phyloP scores from a whole-genome alignment of 1,140 invertebrate genomes.

The Drosophila aff. region DNA sequence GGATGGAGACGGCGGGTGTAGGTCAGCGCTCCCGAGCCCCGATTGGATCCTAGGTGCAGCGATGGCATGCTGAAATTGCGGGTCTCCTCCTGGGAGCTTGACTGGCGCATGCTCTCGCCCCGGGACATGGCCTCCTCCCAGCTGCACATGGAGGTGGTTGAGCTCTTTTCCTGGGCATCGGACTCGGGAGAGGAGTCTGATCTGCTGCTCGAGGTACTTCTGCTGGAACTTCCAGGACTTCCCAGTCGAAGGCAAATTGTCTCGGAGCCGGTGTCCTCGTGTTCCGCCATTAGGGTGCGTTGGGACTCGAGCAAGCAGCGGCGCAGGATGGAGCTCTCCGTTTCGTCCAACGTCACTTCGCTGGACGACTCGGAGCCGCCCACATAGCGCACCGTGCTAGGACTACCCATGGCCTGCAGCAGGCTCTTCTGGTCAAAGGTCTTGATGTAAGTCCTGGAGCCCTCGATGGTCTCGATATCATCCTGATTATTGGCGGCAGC shows the following conservation, averaged over 20 bases:
- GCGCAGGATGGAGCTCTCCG: slow-evolving; percentile 65
- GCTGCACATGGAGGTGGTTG: slow-evolving; percentile 67
- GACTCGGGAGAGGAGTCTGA: neutral
- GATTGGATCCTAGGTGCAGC: slow-evolving; percentile 41
- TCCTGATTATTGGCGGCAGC: neutral
- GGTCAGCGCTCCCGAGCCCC: slow-evolving; percentile 16
- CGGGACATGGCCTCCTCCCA: slow-evolving; percentile 54
- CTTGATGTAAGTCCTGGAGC: slow-evolving; percentile 60
- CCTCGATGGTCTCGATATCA: neutral
- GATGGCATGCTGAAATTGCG: slow-evolving; percentile 26
- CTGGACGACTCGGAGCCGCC: slow-evolving; percentile 53
- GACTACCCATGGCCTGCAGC: slow-evolving; percentile 14
- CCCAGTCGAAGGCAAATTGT: slow-evolving; percentile 20
- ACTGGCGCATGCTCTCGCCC: slow-evolving; percentile 1
- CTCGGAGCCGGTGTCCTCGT: slow-evolving; percentile 36
- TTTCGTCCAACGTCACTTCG: slow-evolving; percentile 58
- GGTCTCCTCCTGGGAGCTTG: neutral
- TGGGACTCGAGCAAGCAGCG: slow-evolving; percentile 31
- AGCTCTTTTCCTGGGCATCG: slow-evolving; percentile 34
- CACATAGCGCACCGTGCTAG: slow-evolving; percentile 56
- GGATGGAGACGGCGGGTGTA: slow-evolving; percentile 30
- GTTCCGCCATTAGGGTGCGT: neutral
- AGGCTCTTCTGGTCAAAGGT: slow-evolving; percentile 24
- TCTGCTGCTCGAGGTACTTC: neutral
- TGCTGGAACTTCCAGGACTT: slow-evolving; percentile 3